Evolutionary conservation across 2,797 vertebrate genomes (phyloP).

Genomic region (Pangasius mekongensis): DNA sequence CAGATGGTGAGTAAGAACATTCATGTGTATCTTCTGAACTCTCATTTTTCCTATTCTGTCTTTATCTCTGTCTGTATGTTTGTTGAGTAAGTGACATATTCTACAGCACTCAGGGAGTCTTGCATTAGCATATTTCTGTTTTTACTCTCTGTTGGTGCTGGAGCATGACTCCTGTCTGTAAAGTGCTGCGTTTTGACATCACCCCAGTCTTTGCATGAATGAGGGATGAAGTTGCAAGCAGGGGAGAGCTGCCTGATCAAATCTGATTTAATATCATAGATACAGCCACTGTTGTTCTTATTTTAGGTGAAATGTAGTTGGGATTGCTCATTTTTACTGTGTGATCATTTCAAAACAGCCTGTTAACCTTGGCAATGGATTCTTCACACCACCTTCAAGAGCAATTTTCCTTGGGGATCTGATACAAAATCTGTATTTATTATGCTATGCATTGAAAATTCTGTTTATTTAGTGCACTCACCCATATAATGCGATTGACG

Average conservation of each 20-base stretch:
- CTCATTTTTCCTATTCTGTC: neutral
- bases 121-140: slow-evolving; percentile 25
- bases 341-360: neutral
- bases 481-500: neutral
- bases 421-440: neutral
- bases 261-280: neutral
- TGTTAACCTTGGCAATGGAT: slow-evolving; percentile 7
- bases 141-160: slow-evolving; percentile 13
- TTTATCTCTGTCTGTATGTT: slow-evolving; percentile 1
- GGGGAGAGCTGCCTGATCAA: neutral
- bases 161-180: slow-evolving; percentile 34
- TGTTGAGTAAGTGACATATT: slow-evolving; percentile 32
- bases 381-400: slow-evolving; percentile 12
- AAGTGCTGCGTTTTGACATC: slow-evolving; percentile 27
- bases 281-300: neutral
- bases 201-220: neutral
- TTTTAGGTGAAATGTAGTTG: neutral
- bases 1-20: slow-evolving; percentile 3
- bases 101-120: slow-evolving; percentile 1
- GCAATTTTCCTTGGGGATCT: slow-evolving; percentile 5
- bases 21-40: slow-evolving; percentile 22
- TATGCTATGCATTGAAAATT: neutral
- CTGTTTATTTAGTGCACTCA: neutral
- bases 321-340: neutral
- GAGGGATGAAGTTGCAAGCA: slow-evolving; percentile 3